Evolutionary conservation across 2,113 vertebrate species (phyloP).

Genomic region (Paramisgurnus dabryanus): DNA sequence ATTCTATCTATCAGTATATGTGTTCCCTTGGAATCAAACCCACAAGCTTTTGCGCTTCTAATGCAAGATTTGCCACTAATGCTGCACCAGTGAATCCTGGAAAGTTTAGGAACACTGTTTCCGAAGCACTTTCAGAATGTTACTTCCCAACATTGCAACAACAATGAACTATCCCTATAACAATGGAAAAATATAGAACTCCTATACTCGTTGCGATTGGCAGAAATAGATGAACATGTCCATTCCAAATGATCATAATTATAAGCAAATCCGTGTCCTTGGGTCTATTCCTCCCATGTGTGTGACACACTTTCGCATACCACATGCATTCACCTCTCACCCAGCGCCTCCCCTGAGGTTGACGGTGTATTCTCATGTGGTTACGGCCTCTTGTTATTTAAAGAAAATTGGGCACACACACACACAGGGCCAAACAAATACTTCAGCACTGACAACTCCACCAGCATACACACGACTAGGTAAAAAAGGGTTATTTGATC

Average conservation of each 20-base stretch:
- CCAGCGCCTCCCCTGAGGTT: neutral
- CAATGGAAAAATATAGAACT: neutral
- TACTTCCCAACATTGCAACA: too few relatives aligned
- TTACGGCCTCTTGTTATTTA: constrained; percentile 36
- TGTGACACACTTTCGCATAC: constrained; percentile 10
- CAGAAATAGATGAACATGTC: neutral
- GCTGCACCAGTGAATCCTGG: too few relatives aligned
- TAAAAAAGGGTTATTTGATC: constrained; percentile 25
- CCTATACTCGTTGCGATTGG: neutral
- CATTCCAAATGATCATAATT: neutral
- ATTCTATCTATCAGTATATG: too few relatives aligned
- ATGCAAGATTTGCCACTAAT: too few relatives aligned
- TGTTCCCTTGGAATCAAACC: too few relatives aligned
- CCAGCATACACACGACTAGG: neutral
- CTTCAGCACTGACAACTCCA: constrained; percentile 16
- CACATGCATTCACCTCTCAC: constrained; percentile 25
- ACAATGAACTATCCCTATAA: neutral
- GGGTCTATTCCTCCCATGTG: neutral
- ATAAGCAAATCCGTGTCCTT: neutral
- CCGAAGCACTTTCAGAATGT: too few relatives aligned
- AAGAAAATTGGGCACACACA: constrained; percentile 26
- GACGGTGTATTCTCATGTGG: neutral
- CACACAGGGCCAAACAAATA: constrained; percentile 21
- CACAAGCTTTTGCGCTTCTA: too few relatives aligned
- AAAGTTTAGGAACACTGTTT: too few relatives aligned